These are phyloP conservation scores for Syngnathoides biaculeatus DNA, from an alignment of 2,113 vertebrate genomes.

Conservation along the genomic window DNA sequence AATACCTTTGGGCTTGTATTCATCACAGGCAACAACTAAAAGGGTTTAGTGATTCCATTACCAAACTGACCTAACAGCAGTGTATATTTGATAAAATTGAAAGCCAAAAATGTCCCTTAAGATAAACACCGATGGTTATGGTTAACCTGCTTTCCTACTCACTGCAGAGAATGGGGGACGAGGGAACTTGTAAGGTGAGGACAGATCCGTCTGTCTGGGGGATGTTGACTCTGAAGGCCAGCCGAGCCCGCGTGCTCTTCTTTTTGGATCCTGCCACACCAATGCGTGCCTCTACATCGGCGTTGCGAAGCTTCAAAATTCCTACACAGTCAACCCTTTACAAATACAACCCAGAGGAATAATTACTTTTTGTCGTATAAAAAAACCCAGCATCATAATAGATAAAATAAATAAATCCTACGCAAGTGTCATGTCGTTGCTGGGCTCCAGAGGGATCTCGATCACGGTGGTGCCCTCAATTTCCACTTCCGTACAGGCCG, in stretches of 20 bases:
- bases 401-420: slow-evolving; percentile 69
- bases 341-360: slow-evolving; percentile 5
- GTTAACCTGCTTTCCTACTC: slow-evolving; percentile 64
- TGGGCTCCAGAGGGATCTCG: slow-evolving; percentile 92
- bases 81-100: neutral
- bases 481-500: slow-evolving; percentile 96
- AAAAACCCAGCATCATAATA: neutral
- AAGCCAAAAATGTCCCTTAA: neutral
- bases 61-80: neutral
- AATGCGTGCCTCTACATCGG: slow-evolving; percentile 96
- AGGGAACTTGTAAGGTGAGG: slow-evolving; percentile 87
- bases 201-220: slow-evolving; percentile 87
- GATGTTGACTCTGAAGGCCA: slow-evolving; percentile 93
- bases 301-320: slow-evolving; percentile 95
- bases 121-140: neutral
- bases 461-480: slow-evolving; percentile 97
- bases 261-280: slow-evolving; percentile 97
- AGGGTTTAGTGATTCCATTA: neutral
- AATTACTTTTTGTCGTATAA: neutral
- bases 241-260: slow-evolving; percentile 94
- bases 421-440: slow-evolving; percentile 93
- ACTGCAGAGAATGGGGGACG: slow-evolving; percentile 97
- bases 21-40: neutral
- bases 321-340: slow-evolving; percentile 95
- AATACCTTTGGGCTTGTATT: neutral